Evolutionary conservation across 2,797 vertebrate species (phyloP).

Genomic region (Leptatherina wallacei): DNA sequence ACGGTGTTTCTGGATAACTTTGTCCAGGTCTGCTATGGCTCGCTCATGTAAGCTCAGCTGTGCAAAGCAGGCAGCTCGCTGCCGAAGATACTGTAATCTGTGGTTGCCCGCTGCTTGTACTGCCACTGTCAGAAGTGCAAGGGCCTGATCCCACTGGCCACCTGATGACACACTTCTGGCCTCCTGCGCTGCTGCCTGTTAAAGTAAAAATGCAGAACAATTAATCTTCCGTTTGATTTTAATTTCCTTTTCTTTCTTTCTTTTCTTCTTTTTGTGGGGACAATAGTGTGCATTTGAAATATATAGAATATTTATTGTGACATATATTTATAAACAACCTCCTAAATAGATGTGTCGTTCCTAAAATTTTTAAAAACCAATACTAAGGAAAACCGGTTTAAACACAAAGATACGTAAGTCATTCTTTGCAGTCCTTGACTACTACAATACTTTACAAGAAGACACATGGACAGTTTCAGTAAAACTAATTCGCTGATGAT

Average conservation of each 20-base stretch:
- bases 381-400: neutral
- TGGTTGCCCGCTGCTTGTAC: slow-evolving; percentile 75
- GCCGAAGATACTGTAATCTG: slow-evolving; percentile 81
- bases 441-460: neutral
- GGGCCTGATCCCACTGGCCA: slow-evolving; percentile 77
- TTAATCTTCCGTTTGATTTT: neutral
- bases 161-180: slow-evolving; percentile 77
- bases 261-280: neutral
- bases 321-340: neutral
- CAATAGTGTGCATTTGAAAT: neutral
- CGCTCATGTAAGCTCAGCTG: slow-evolving; percentile 79
- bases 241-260: neutral
- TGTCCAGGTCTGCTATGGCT: slow-evolving; percentile 86
- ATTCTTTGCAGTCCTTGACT: neutral
- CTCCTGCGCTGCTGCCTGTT: slow-evolving; percentile 88
- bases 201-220: slow-evolving; percentile 4
- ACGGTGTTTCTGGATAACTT: slow-evolving; percentile 78
- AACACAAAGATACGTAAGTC: neutral
- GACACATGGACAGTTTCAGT: neutral
- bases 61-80: slow-evolving; percentile 84
- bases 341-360: neutral
- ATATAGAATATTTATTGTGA: neutral
- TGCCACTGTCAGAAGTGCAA: slow-evolving; percentile 87
- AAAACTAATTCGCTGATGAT: neutral
- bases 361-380: neutral